Conservation (phyloP, 2,797 vertebrate species). For the Chlorospingus flavigularis region DNA sequence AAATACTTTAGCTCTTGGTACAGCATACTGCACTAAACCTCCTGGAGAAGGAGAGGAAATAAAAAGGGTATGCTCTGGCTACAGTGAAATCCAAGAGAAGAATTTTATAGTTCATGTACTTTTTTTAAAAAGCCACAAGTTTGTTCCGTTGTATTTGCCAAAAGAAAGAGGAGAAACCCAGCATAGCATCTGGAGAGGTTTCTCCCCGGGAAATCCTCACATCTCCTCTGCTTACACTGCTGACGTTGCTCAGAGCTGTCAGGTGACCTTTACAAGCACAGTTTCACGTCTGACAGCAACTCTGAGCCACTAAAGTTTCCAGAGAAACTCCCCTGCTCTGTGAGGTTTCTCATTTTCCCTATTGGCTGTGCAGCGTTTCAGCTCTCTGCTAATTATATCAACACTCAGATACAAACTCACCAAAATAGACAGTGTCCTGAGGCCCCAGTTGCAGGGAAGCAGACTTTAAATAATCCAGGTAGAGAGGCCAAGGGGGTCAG, state of each 20-base stretch:
- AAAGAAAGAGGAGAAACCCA: conserved; percentile 25
- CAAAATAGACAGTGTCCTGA: conserved; percentile 43
- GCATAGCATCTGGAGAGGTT: neutral
- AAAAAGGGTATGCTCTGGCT: neutral
- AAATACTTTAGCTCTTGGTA: neutral
- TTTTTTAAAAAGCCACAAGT: neutral
- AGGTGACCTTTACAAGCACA: neutral
- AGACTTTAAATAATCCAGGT: conserved; percentile 26
- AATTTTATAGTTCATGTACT: neutral
- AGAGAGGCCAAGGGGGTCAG: neutral
- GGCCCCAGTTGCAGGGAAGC: neutral
- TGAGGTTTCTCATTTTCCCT: conserved; percentile 20
- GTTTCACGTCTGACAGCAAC: neutral
- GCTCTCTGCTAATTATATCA: conserved; percentile 51
- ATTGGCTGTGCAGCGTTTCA: neutral
- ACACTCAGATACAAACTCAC: conserved; percentile 26
- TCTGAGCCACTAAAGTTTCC: neutral
- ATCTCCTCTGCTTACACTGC: neutral
- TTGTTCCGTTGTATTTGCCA: neutral
- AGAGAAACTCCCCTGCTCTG: neutral
- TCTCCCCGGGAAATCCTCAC: conserved; percentile 15
- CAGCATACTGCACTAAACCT: neutral
- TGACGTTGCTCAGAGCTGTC: neutral
- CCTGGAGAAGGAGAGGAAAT: neutral
- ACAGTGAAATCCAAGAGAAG: neutral